Conservation (phyloP, 2,888 invertebrate genomes). For the Spisula subtruncata region DNA sequence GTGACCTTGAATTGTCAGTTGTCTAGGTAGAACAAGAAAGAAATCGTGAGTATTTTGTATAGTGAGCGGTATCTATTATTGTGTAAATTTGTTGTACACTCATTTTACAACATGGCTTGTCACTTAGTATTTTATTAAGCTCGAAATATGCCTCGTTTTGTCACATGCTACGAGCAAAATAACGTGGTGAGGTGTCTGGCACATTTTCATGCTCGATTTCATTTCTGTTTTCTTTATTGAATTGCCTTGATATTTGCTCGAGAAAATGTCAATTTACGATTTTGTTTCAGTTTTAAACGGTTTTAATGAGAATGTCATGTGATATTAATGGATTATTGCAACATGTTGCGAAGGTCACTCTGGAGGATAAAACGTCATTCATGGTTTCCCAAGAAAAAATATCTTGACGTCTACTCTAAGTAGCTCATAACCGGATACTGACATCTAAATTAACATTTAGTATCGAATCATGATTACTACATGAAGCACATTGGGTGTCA, state of each 20-base stretch:
- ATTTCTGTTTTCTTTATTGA: neutral
- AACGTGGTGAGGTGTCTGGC: neutral
- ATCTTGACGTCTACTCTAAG: too few species aligned
- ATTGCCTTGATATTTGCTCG: neutral
- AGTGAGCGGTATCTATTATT: neutral
- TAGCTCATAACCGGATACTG: neutral
- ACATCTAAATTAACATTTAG: too few species aligned
- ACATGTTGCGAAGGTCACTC: neutral
- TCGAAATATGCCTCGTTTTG: neutral
- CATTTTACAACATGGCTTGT: neutral
- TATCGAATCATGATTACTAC: too few species aligned
- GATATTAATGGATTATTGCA: neutral
- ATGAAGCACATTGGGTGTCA: too few species aligned
- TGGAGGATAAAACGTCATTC: constrained; percentile 25
- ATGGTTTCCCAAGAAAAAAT: neutral
- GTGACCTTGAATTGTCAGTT: constrained; percentile 50
- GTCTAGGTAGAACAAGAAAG: constrained; percentile 11
- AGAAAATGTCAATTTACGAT: neutral
- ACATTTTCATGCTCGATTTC: neutral
- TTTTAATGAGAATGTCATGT: neutral
- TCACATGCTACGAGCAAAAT: neutral
- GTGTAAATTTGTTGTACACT: neutral
- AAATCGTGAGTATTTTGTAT: neutral
- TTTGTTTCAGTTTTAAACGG: neutral
- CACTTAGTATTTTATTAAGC: neutral